phyloP scores from a whole-genome alignment of 2,888 invertebrate genomes.

The Zele albiditarsus region DNA sequence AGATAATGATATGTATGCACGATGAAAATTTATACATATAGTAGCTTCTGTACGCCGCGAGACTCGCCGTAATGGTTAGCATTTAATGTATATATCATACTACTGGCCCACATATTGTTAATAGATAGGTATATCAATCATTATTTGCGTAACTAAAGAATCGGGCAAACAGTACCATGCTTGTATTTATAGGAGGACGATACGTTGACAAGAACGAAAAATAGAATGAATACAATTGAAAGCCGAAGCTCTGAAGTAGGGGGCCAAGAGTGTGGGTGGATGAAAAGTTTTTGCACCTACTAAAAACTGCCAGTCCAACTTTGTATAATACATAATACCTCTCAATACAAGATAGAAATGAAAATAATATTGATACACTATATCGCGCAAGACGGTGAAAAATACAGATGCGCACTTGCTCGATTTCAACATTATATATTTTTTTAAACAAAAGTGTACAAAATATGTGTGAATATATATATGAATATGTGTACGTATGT shows the following conservation, averaged over 20 bases:
- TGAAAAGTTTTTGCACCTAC: constrained; percentile 40
- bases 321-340: constrained; percentile 35
- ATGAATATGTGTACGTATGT: constrained; percentile 40
- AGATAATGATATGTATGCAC: not conserved
- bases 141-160: constrained; percentile 44
- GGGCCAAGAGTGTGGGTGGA: constrained; percentile 14
- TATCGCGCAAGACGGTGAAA: constrained; percentile 42
- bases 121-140: constrained; percentile 30
- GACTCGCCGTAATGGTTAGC: constrained; percentile 27
- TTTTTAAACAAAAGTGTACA: constrained; percentile 41
- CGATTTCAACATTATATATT: constrained; percentile 31
- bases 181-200: constrained; percentile 39
- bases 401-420: constrained; percentile 43
- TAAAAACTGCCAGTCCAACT: constrained; percentile 43
- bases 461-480: constrained; percentile 37
- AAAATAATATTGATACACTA: constrained; percentile 34
- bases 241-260: constrained; percentile 40
- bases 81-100: constrained; percentile 21
- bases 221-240: constrained; percentile 39
- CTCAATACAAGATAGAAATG: constrained; percentile 39
- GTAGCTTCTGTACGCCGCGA: constrained; percentile 23
- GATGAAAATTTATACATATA: not conserved
- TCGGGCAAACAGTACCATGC: constrained; percentile 43
- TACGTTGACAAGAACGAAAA: constrained; percentile 43
- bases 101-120: constrained; percentile 27